Percentiles rank a stretch among this genome's conserved stretches.
Evolutionary conservation across 2,797 vertebrate species (phyloP).

Genomic region (Anguilla pacifica): DNA sequence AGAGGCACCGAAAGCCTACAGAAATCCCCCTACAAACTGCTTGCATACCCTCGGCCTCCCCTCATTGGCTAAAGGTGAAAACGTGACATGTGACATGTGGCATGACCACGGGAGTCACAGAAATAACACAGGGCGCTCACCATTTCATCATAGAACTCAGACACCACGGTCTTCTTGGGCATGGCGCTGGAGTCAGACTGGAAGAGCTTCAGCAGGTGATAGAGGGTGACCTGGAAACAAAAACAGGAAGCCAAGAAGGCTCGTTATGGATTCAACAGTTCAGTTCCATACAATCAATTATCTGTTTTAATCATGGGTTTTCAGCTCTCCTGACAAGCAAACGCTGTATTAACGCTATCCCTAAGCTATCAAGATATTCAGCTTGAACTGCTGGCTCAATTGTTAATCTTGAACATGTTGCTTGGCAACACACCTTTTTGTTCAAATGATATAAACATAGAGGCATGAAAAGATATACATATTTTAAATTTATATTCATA

Average conservation of each 20-base stretch:
- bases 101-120: too few relatives aligned
- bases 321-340: background rate
- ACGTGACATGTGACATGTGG: too few relatives aligned
- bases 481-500: too few relatives aligned
- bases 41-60: background rate
- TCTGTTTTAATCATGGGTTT: background rate
- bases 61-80: background rate
- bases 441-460: background rate
- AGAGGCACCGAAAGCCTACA: background rate
- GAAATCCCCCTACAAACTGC: background rate
- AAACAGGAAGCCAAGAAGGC: background rate
- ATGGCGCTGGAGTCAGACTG: slow-evolving; percentile 97
- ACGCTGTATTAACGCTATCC: background rate
- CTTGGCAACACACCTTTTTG: background rate
- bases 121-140: slow-evolving; percentile 60
- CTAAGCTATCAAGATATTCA: background rate
- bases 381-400: background rate
- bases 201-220: slow-evolving; percentile 95
- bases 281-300: background rate
- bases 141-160: slow-evolving; percentile 99
- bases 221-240: slow-evolving; percentile 85
- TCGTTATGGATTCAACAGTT: background rate
- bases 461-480: background rate
- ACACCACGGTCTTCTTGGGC: slow-evolving; percentile 97
- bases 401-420: background rate